Percentiles rank a stretch among this genome's conserved stretches.
Conservation (phyloP, 1,140 invertebrate species). For the Palaemon carinicauda region DNA sequence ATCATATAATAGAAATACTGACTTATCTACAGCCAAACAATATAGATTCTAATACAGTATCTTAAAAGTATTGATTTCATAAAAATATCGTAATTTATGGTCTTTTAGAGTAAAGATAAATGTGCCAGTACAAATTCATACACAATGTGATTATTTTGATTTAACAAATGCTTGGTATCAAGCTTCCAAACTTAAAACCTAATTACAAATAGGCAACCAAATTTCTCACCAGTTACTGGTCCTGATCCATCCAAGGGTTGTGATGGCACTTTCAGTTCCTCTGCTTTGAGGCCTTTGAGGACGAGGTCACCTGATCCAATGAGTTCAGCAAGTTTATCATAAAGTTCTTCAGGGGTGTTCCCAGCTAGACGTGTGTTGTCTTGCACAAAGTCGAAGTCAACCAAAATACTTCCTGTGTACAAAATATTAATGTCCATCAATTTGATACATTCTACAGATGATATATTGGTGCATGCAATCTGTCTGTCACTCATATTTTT, state of each 20-base stretch:
- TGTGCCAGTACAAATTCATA: background rate
- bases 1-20: too few relatives aligned
- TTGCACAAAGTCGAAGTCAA: slow-evolving; percentile 42
- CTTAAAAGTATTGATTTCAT: too few relatives aligned
- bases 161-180: too few relatives aligned
- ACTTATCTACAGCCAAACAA: too few relatives aligned
- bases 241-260: slow-evolving; percentile 29
- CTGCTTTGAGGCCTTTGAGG: background rate
- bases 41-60: too few relatives aligned
- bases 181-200: too few relatives aligned
- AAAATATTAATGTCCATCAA: background rate
- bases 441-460: background rate
- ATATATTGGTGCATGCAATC: background rate
- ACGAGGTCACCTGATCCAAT: slow-evolving; percentile 31
- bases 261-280: slow-evolving; percentile 33
- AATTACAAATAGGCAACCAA: background rate
- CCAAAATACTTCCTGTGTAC: slow-evolving; percentile 39
- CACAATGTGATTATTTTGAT: too few relatives aligned
- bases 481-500: too few relatives aligned
- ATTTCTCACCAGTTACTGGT: background rate
- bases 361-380: background rate
- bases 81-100: too few relatives aligned
- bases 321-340: slow-evolving; percentile 20
- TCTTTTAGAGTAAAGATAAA: background rate
- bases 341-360: background rate